phyloP scores from a whole-genome alignment of 2,888 invertebrate species.

The Lasioglossum marginatum region DNA sequence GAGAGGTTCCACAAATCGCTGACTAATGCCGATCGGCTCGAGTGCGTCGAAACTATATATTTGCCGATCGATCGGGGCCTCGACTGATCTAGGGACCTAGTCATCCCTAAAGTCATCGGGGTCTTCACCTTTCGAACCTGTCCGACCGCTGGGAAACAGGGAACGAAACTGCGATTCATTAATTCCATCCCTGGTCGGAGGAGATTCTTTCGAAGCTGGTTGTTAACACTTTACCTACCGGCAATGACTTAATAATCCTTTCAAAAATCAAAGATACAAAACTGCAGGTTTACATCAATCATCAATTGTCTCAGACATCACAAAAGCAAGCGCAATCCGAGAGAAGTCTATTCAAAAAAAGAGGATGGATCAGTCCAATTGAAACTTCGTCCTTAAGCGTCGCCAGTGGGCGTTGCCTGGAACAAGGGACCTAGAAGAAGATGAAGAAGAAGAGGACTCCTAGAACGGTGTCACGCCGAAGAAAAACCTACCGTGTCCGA shows the following conservation, averaged over 20 bases:
- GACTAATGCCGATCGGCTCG: slow-evolving; percentile 11
- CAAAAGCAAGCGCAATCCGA: background rate
- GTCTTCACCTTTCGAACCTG: background rate
- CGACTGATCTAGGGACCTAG: background rate
- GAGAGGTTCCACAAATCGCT: background rate
- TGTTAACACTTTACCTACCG: background rate
- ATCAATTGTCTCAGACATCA: background rate
- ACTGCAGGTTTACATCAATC: too few relatives aligned
- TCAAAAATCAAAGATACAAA: too few relatives aligned
- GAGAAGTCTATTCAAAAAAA: background rate
- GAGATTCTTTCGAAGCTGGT: background rate
- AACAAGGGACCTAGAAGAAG: background rate
- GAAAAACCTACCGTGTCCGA: slow-evolving; percentile 10
- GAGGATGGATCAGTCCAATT: background rate
- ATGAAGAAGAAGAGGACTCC: background rate
- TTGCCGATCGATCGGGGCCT: background rate
- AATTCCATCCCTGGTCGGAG: background rate
- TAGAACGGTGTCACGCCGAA: slow-evolving; percentile 3
- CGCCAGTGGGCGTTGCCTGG: background rate
- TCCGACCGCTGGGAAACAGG: background rate
- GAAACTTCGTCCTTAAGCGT: background rate
- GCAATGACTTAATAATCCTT: too few relatives aligned
- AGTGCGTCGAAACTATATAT: background rate
- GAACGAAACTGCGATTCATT: background rate
- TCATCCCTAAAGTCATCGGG: background rate